phyloP scores from a whole-genome alignment of 2,888 invertebrate species.

The Malacosoma neustria region DNA sequence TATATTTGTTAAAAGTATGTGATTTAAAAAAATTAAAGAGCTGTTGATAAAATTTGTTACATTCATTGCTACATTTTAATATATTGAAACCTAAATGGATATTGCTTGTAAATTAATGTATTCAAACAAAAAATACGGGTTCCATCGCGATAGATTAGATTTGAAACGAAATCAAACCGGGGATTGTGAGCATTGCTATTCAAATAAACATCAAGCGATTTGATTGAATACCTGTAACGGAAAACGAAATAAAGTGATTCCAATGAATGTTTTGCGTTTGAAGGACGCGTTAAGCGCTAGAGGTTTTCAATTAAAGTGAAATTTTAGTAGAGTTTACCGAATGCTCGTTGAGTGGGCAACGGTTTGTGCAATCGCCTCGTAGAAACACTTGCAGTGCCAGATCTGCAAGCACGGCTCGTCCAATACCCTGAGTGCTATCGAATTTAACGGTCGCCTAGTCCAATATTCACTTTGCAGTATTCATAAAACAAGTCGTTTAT shows the following conservation, averaged over 20 bases:
- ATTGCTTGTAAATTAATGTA: background rate
- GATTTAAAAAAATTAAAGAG: too few relatives aligned
- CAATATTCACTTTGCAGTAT: slow-evolving; percentile 30
- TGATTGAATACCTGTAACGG: slow-evolving; percentile 25
- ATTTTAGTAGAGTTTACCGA: slow-evolving; percentile 29
- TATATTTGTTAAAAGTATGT: too few relatives aligned
- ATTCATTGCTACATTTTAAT: too few relatives aligned
- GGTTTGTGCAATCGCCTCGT: slow-evolving; percentile 12
- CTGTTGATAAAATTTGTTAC: too few relatives aligned
- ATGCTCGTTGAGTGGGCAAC: slow-evolving; percentile 10
- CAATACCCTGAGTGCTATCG: slow-evolving; percentile 24
- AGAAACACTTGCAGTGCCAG: slow-evolving; percentile 8
- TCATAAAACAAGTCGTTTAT: slow-evolving; percentile 25
- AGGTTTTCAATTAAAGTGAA: slow-evolving; percentile 25
- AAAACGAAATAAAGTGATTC: slow-evolving; percentile 28
- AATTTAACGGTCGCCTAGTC: slow-evolving; percentile 44
- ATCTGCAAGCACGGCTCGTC: slow-evolving; percentile 2
- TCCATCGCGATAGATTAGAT: slow-evolving; percentile 14
- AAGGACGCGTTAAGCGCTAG: slow-evolving; percentile 26
- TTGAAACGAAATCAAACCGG: slow-evolving; percentile 16
- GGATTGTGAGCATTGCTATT: slow-evolving; percentile 12
- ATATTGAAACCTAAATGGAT: background rate
- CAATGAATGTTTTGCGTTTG: slow-evolving; percentile 28
- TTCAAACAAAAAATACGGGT: slow-evolving; percentile 10
- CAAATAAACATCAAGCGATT: slow-evolving; percentile 20